Evolutionary conservation across 2,797 vertebrate genomes (phyloP).

Genomic region (Enteromius radiatus): DNA sequence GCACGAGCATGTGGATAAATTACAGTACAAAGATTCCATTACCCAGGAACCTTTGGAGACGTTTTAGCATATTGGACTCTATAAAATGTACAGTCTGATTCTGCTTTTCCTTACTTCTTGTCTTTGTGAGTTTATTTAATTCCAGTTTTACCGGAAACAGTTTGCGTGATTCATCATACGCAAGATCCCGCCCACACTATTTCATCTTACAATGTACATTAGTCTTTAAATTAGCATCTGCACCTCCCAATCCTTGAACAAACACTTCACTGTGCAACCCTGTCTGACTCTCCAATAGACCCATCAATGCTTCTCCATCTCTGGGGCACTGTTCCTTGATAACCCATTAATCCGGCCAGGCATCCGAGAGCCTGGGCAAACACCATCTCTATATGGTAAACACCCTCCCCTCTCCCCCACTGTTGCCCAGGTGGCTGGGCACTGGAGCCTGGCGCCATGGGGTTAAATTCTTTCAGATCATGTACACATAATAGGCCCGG

Average conservation of each 20-base stretch:
- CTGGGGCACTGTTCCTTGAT: conserved; percentile 70
- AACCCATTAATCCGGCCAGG: conserved; percentile 72
- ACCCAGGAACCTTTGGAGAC: conserved; percentile 15
- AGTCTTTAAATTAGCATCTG: conserved; percentile 48
- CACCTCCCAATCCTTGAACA: conserved; percentile 36
- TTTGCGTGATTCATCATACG: not conserved
- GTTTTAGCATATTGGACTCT: conserved; percentile 1
- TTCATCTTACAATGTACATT: conserved; percentile 17
- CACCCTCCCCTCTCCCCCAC: conserved; percentile 62
- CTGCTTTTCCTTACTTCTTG: not conserved
- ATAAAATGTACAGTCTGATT: not conserved
- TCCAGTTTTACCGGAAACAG: not conserved
- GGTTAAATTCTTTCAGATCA: conserved; percentile 86
- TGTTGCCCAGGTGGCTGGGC: conserved; percentile 42
- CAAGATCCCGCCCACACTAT: not conserved
- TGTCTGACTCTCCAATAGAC: conserved; percentile 59
- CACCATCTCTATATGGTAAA: conserved; percentile 78
- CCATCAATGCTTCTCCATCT: conserved; percentile 58
- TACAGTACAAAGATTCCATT: conserved; percentile 34
- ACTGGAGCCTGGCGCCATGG: conserved; percentile 60
- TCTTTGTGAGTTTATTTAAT: not conserved
- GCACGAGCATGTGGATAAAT: conserved; percentile 28
- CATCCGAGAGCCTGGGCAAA: conserved; percentile 75
- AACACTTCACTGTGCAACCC: conserved; percentile 40
- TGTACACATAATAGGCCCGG: conserved; percentile 84